phyloP scores from a whole-genome alignment of 1,140 invertebrate genomes.

The Drosophila simulans region DNA sequence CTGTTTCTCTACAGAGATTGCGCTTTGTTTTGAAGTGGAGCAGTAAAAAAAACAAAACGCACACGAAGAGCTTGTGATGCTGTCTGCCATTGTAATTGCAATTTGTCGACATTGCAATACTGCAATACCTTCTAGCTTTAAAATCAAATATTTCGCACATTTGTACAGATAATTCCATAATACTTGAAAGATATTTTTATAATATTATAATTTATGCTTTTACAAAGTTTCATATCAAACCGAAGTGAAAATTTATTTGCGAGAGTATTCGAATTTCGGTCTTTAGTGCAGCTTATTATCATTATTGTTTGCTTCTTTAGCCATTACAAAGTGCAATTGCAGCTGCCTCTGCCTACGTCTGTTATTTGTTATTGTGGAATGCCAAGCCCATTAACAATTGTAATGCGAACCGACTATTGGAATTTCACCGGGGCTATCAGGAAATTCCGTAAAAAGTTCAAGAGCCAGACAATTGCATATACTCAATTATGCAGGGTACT shows the following conservation, averaged over 20 bases:
- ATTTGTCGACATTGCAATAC: conserved; percentile 12
- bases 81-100: conserved; percentile 26
- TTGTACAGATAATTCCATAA: not conserved
- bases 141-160: not conserved
- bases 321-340: conserved; percentile 61
- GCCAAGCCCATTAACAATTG: conserved; percentile 70
- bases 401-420: conserved; percentile 57
- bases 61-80: conserved; percentile 12
- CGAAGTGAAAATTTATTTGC: not conserved
- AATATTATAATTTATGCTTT: not conserved
- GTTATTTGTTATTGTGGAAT: conserved; percentile 58
- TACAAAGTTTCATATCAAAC: conserved; percentile 1
- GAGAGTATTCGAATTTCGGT: not conserved
- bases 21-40: conserved; percentile 71
- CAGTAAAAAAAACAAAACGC: conserved; percentile 12
- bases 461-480: conserved; percentile 32
- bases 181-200: not conserved
- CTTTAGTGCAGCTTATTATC: not conserved
- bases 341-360: conserved; percentile 22
- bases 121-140: not conserved
- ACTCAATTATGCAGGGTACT: conserved; percentile 13
- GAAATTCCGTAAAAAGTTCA: conserved; percentile 63
- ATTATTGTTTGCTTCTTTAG: conserved; percentile 45
- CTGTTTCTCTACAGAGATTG: conserved; percentile 54
- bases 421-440: conserved; percentile 47